Evolutionary conservation across 2,797 vertebrate species (phyloP), one percentile per base, ranked within the genome.

Genomic region (Bradypodion ventrale): DNA sequence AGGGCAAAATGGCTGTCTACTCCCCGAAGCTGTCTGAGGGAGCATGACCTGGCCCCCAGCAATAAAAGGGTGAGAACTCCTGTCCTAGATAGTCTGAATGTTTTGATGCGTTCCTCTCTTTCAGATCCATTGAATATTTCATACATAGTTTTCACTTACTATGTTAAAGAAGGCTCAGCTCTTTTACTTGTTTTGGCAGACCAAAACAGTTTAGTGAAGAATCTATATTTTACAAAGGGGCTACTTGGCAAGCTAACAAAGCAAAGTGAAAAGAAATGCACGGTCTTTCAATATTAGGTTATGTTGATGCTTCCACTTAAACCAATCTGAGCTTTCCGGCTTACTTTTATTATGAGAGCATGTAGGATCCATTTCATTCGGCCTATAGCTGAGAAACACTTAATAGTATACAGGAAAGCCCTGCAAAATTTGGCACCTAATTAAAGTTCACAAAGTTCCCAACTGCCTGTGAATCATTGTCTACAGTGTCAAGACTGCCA

Each of bases 151-250:
- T 84, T 84, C 76, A 79, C 83, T 84, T 25, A 32, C 37, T 49
- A 70, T 59, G 82, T 83, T 56, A 82, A 60, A 80, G 37, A 75
- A 66, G 25, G 42, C 79, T 7, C n/a, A 59, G 1, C 75, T 85
- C 12, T 3, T 56, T 1, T 56, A 60, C 75, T 84, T 73, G 78
- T 75, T 79, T 90, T 78, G 37, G 27, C 35, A 75, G 65, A 52
- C 27, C 37, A 84, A 44, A 80, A 9, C 12, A 79, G 77, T 89
- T 80, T 73, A 75, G 42, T 79, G 75, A 83, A 87, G 78, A 10
- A 25, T 84, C 25, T 75, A 32, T 46, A 52, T 86, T 70, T 84
- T 84, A 65, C 35, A 1, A 81, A 82, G 49, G 1, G 75, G 15
- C 40, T 70, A 5, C 65, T 87, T 73, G 79, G 40, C 76, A 80